phyloP scores from a whole-genome alignment of 2,113 vertebrate genomes.

The Lycocorax pyrrhopterus region DNA sequence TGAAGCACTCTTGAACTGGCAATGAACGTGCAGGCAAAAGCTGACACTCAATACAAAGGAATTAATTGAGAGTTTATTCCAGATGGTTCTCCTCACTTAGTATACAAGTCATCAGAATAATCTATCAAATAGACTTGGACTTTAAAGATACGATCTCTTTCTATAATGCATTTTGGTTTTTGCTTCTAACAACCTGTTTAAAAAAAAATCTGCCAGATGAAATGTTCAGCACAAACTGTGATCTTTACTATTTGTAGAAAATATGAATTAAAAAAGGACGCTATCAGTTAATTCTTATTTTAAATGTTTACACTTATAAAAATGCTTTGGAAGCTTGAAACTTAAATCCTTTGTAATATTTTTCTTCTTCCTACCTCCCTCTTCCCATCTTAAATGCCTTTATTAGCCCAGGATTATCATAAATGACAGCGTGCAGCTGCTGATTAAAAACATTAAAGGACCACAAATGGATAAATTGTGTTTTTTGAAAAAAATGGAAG shows the following conservation, averaged over 20 bases:
- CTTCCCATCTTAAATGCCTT: slow-evolving; percentile 58
- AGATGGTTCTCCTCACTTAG: slow-evolving; percentile 73
- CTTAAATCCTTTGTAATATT: slow-evolving; percentile 56
- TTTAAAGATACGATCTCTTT: slow-evolving; percentile 60
- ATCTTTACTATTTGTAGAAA: slow-evolving; percentile 71
- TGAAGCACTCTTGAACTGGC: not conserved
- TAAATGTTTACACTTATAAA: slow-evolving; percentile 78
- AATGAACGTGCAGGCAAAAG: slow-evolving; percentile 59
- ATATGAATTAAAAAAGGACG: slow-evolving; percentile 75
- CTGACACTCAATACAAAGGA: slow-evolving; percentile 74
- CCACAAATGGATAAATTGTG: slow-evolving; percentile 41
- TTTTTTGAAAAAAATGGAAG: not conserved
- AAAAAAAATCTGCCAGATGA: slow-evolving; percentile 65
- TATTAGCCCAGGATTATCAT: slow-evolving; percentile 59
- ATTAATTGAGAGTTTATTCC: slow-evolving; percentile 82
- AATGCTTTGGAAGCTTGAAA: slow-evolving; percentile 78
- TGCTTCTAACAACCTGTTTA: slow-evolving; percentile 58
- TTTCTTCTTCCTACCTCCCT: slow-evolving; percentile 59
- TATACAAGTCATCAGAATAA: slow-evolving; percentile 76
- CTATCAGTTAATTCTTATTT: slow-evolving; percentile 73
- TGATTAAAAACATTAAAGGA: slow-evolving; percentile 41
- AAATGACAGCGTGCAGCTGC: slow-evolving; percentile 61
- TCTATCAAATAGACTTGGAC: slow-evolving; percentile 71
- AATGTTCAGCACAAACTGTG: slow-evolving; percentile 73
- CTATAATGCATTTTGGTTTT: slow-evolving; percentile 72